Base-by-base conservation (phyloP, 1,140 invertebrate genomes). In the Euschistus heros region DNA sequence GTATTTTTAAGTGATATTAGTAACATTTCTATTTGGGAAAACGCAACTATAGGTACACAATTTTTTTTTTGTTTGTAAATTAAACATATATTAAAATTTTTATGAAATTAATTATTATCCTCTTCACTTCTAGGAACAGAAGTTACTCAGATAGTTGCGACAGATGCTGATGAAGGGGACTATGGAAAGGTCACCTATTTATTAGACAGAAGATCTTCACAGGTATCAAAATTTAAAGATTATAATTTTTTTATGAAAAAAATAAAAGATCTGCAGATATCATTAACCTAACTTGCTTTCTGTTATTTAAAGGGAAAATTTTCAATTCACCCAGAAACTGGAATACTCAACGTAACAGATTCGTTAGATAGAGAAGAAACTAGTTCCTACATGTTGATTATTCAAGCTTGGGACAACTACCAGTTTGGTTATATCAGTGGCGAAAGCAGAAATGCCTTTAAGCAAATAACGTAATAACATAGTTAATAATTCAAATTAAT, bases 361-460 rank as follows among this genome's bases (percentile, higher is more conserved):
- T 76, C 75, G 50, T 73, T 96, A n/a, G 90, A 96, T 73, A 80
- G 93, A 69, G 92, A 96, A 77, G 81, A 84, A 0, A 84, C 83
- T 69, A 77, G 80, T 55, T 81, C 77, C 7, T 95, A 92, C 74
- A 83, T 86, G 66, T 76, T 96, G 13, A 87, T 95, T 0, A 86
- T 94, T 14, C 91, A 96, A 76, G 92, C 91, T 1, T 94, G 91
- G 89, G 93, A 96, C 74, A 95, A 95, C 76, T 94, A 94, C 76
- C 89, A 94, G 72, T 94, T 89, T 75, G 91, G 92, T 13, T 92
- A 91, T 73, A 80, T 87, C n/a, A 85, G 85, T 63, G 91, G 90
- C 5, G 91, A 95, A 74, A 93, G 90, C 71, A 80, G 92, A 63
- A 94, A 94, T 75, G 88, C 91, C 17, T 94, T 94, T 72, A 93